Evolutionary conservation across 1,140 invertebrate genomes (phyloP).

Genomic region (Macrotrachela quadricornifera): DNA sequence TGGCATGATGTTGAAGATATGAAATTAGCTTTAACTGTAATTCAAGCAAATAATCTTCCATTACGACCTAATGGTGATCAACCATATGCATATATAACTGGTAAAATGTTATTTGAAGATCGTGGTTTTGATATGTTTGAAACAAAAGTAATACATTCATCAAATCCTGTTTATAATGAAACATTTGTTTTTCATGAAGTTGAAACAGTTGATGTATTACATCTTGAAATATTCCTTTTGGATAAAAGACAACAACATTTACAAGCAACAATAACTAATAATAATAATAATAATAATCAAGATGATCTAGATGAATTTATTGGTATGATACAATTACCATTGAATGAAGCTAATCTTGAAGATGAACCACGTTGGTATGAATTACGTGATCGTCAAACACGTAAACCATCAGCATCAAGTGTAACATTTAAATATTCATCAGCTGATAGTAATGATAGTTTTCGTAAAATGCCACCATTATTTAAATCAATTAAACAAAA

Average conservation of each 20-base stretch:
- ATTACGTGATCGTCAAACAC: conserved; percentile 24
- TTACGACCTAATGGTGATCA: background rate
- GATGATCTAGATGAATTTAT: conserved; percentile 38
- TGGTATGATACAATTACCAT: conserved; percentile 24
- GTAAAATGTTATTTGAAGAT: conserved; percentile 1
- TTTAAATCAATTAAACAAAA: too few relatives aligned
- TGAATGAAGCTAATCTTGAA: conserved; percentile 61
- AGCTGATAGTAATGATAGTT: conserved; percentile 1
- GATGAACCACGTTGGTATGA: conserved; percentile 65
- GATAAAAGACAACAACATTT: background rate
- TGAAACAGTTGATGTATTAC: conserved; percentile 43
- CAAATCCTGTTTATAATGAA: conserved; percentile 67
- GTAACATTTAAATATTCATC: conserved; percentile 8
- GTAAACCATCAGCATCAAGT: conserved; percentile 4
- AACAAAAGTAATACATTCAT: conserved; percentile 24
- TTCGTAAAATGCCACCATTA: background rate
- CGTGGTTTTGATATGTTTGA: background rate
- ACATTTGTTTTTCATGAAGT: conserved; percentile 57
- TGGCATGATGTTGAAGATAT: conserved; percentile 2
- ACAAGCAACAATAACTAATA: conserved; percentile 33
- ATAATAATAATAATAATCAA: conserved; percentile 12
- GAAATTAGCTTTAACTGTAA: conserved; percentile 4
- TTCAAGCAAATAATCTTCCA: conserved; percentile 3
- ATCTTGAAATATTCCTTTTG: conserved; percentile 3
- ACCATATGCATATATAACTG: conserved; percentile 1